phyloP scores from a whole-genome alignment of 2,888 invertebrate species.

The Rhagonycha lutea region DNA sequence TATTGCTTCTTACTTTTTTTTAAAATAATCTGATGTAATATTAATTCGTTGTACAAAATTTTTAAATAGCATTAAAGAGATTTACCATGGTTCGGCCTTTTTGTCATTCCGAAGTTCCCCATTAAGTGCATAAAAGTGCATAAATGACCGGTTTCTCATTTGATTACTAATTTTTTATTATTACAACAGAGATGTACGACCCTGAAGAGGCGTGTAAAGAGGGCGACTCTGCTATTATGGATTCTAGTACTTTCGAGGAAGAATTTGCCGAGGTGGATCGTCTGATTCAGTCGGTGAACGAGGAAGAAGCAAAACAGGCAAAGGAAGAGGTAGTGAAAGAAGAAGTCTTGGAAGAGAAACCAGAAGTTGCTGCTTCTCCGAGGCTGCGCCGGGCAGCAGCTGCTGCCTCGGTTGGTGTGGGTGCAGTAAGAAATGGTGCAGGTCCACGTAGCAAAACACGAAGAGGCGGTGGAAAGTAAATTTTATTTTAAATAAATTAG shows the following conservation, averaged over 20 bases:
- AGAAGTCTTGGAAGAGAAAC: conserved; percentile 17
- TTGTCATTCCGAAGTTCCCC: not conserved
- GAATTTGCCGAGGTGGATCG: conserved; percentile 54
- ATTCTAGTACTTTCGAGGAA: conserved; percentile 51
- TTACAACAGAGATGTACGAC: conserved; percentile 49
- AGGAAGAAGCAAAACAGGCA: conserved; percentile 35
- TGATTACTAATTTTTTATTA: not conserved
- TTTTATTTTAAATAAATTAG: not conserved
- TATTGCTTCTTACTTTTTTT: not conserved
- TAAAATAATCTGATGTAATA: not conserved
- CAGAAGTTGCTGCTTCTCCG: not conserved
- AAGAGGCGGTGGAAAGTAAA: conserved; percentile 8
- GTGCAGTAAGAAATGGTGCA: conserved; percentile 45
- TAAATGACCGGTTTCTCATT: not conserved
- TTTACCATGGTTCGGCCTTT: not conserved
- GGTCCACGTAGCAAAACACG: conserved; percentile 47
- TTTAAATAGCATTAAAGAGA: not conserved
- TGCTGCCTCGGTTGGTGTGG: conserved; percentile 26
- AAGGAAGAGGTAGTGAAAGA: conserved; percentile 25
- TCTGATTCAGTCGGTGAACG: conserved; percentile 49
- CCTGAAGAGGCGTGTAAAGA: conserved; percentile 50
- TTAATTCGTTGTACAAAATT: not conserved
- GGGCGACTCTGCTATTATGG: conserved; percentile 39
- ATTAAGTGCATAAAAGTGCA: not conserved
- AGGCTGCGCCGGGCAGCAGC: conserved; percentile 1